These are phyloP conservation scores for Chamaea fasciata DNA, from an alignment of 2,113 vertebrate genomes.

Conservation along the genomic window DNA sequence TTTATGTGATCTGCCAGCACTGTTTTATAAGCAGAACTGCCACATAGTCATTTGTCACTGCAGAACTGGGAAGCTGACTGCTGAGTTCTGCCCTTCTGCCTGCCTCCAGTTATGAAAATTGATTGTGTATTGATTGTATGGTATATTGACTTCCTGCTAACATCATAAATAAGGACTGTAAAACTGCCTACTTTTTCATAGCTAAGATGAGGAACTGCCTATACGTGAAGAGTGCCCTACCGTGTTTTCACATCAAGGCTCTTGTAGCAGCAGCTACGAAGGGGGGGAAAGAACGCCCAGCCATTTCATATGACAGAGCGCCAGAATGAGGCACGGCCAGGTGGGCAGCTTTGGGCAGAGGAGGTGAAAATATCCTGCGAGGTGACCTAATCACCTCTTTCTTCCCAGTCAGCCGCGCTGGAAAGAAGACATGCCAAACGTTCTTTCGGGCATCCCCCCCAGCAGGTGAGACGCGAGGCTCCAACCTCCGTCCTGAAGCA, in stretches of 20 bases:
- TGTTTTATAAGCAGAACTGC: background rate
- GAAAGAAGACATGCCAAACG: too few species aligned
- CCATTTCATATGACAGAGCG: fast-evolving
- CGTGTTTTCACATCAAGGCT: fast-evolving
- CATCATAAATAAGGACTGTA: background rate
- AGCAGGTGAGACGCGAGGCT: fast-evolving
- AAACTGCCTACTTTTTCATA: background rate
- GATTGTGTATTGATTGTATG: background rate
- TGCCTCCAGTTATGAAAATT: background rate
- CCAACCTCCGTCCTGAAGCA: fast-evolving
- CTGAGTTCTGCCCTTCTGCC: background rate
- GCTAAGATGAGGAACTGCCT: background rate
- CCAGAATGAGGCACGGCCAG: background rate
- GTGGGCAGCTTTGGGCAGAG: background rate
- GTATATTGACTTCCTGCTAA: background rate
- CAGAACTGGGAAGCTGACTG: background rate
- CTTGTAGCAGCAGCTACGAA: background rate
- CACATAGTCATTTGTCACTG: background rate
- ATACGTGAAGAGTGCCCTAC: fast-evolving
- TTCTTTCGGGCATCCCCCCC: too few species aligned
- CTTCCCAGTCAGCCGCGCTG: background rate
- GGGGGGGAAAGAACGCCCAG: background rate
- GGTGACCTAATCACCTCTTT: background rate
- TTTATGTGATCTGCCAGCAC: background rate
- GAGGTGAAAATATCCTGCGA: background rate